Evolutionary conservation across 2,888 invertebrate genomes (phyloP).

Genomic region (Agonopterix heracliana): DNA sequence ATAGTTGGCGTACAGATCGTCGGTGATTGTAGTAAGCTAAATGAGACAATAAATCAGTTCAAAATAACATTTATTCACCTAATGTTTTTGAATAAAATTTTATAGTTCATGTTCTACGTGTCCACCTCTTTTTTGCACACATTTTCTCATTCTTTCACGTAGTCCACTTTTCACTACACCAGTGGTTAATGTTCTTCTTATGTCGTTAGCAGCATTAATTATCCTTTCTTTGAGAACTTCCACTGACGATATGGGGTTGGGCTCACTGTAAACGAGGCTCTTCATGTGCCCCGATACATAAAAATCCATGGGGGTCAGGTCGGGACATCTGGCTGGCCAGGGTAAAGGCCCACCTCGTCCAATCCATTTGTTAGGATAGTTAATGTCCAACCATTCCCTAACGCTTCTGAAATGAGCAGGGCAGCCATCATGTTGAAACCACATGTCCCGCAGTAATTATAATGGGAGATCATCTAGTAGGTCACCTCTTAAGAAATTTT

Average conservation of each 20-base stretch:
- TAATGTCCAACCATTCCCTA: conserved; percentile 17
- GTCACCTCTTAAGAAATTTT: background rate
- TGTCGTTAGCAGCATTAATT: conserved; percentile 11
- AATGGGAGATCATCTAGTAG: conserved; percentile 14
- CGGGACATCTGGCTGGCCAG: conserved; percentile 7
- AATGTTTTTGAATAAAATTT: background rate
- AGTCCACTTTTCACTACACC: conserved; percentile 10
- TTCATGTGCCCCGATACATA: conserved; percentile 19
- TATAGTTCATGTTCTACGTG: conserved; percentile 9
- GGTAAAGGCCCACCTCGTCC: conserved; percentile 11
- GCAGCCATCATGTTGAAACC: conserved; percentile 9
- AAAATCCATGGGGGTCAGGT: conserved; percentile 16
- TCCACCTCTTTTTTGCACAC: conserved; percentile 11
- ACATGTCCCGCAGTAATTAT: conserved; percentile 14
- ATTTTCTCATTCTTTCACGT: conserved; percentile 7
- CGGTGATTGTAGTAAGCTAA: background rate
- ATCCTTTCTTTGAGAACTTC: conserved; percentile 14
- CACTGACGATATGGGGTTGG: conserved; percentile 12
- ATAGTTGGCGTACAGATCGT: background rate
- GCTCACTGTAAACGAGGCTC: conserved; percentile 15
- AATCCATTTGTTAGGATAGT: conserved; percentile 13
- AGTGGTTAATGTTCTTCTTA: conserved; percentile 7
- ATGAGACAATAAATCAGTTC: background rate
- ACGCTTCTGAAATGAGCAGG: conserved; percentile 19
- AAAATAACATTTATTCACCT: conserved; percentile 1